A percentile compares a stretch with the other conserved stretches of the same genome.
phyloP scores from a whole-genome alignment of 2,797 vertebrate genomes.

The Silurus lanzhouensis region DNA sequence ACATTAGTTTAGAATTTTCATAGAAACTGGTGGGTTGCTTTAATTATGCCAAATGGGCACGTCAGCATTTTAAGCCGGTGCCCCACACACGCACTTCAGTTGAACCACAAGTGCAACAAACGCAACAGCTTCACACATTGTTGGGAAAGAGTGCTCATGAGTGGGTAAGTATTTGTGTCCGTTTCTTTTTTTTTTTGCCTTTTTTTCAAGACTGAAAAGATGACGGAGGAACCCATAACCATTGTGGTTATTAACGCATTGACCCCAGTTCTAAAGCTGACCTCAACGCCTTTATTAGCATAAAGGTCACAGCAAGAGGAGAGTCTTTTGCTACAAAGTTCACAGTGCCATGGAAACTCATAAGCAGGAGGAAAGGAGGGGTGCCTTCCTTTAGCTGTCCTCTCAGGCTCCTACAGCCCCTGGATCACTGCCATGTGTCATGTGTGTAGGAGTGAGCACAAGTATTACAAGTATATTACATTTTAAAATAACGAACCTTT shows the following conservation, averaged over 20 bases:
- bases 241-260: constrained; percentile 69
- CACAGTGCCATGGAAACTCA: constrained; percentile 33
- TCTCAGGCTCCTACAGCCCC: not conserved
- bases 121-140: constrained; percentile 41
- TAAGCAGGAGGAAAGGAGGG: constrained; percentile 14
- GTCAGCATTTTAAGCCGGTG: constrained; percentile 72
- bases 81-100: constrained; percentile 65
- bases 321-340: not conserved
- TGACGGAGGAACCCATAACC: constrained; percentile 67
- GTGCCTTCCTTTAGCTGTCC: not conserved
- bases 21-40: constrained; percentile 72
- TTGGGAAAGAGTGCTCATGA: constrained; percentile 40
- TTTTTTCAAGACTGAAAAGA: not conserved
- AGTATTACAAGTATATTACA: not conserved
- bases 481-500: not conserved
- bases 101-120: constrained; percentile 42
- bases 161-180: constrained; percentile 12
- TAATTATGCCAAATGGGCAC: constrained; percentile 78
- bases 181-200: not conserved
- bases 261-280: constrained; percentile 64
- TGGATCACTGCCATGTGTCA: constrained; percentile 17
- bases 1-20: constrained; percentile 77
- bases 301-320: constrained; percentile 42
- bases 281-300: constrained; percentile 62
- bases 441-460: not conserved